A percentile compares a stretch with the other conserved stretches of the same genome.
Evolutionary conservation across 2,113 vertebrate genomes (phyloP).

Genomic region (Python bivittatus): DNA sequence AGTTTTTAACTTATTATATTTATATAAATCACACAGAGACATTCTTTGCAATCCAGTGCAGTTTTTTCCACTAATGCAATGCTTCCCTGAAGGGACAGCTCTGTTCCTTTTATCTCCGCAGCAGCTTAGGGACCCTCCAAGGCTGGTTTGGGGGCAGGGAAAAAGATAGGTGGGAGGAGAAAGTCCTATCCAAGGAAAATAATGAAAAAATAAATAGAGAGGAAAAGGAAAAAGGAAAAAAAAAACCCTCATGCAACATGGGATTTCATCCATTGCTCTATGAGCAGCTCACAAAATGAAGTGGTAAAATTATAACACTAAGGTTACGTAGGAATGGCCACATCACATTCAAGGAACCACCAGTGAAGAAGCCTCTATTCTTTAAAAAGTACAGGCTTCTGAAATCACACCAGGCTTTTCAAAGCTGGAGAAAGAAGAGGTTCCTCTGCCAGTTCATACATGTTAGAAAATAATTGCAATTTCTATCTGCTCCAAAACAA

Average conservation of each 20-base stretch:
- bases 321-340: not conserved
- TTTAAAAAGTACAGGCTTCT: not conserved
- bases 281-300: not conserved
- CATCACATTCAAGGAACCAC: not conserved
- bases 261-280: not conserved
- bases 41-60: not conserved
- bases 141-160: not conserved
- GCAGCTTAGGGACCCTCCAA: not conserved
- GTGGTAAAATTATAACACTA: not conserved
- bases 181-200: not conserved
- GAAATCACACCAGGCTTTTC: not conserved
- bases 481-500: not conserved
- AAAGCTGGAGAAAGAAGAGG: not conserved
- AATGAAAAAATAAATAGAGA: not conserved
- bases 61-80: not conserved
- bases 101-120: not conserved
- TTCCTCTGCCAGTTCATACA: not conserved
- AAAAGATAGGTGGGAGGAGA: not conserved
- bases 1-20: not conserved
- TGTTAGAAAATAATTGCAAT: not conserved
- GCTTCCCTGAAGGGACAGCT: not conserved
- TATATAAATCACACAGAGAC: not conserved
- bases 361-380: not conserved
- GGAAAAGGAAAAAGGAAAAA: not conserved
- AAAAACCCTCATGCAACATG: not conserved